A percentile compares a stretch with the other conserved stretches of the same genome.
Conservation (phyloP, 2,797 vertebrate genomes). For the Gymnopithys bicolor region DNA sequence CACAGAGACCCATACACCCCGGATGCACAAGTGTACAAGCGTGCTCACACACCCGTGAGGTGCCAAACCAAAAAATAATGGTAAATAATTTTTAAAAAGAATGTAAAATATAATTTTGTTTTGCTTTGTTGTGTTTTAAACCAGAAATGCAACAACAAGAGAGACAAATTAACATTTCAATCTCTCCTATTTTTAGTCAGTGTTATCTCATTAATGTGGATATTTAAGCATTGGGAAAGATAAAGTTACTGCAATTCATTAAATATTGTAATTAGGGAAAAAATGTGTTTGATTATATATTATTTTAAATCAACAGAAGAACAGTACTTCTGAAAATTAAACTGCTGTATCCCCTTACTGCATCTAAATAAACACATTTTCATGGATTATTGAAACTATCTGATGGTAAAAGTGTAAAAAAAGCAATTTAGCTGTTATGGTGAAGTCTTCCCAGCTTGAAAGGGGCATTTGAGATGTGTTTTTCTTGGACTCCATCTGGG, state of each 20-base stretch:
- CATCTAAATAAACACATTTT: background rate
- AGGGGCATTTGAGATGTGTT: background rate
- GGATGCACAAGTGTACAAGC: background rate
- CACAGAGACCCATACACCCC: no score
- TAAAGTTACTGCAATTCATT: background rate
- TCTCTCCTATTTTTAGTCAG: background rate
- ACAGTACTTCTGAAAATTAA: background rate
- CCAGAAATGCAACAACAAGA: background rate
- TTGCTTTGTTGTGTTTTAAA: background rate
- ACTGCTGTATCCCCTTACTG: background rate
- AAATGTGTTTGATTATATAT: background rate
- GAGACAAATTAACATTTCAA: background rate
- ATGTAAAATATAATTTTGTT: background rate
- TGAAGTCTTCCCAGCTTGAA: background rate
- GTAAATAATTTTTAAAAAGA: background rate
- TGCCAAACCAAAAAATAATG: background rate
- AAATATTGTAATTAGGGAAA: background rate
- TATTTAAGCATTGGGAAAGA: background rate
- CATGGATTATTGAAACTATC: background rate
- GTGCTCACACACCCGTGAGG: rapidly evolving
- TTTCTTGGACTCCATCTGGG: background rate
- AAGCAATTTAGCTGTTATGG: background rate
- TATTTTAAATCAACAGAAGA: background rate
- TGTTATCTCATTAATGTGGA: background rate
- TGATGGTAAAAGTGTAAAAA: background rate